These are phyloP conservation scores for Mylabris sibirica DNA, from an alignment of 2,888 invertebrate species.

Conservation along the genomic window DNA sequence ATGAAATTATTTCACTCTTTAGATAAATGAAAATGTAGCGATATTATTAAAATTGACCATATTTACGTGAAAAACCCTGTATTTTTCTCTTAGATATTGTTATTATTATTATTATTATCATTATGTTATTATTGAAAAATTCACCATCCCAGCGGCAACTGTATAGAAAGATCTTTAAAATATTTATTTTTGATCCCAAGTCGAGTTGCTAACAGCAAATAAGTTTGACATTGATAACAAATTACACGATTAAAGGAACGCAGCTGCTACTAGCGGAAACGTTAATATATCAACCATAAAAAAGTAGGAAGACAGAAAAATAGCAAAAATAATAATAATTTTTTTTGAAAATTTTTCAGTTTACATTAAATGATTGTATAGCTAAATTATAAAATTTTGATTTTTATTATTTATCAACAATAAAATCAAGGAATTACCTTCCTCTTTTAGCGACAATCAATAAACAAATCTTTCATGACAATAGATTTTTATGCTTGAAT, in stretches of 20 bases:
- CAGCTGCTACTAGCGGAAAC: slow-evolving; percentile 21
- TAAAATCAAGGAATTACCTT: too few species aligned
- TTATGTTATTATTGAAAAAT: not conserved
- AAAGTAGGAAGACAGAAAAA: not conserved
- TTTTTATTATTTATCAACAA: not conserved
- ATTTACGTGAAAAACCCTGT: too few species aligned
- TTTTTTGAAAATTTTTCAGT: not conserved
- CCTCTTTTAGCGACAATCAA: too few species aligned
- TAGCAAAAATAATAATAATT: not conserved
- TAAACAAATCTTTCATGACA: too few species aligned
- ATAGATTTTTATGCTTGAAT: not conserved
- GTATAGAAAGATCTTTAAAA: not conserved
- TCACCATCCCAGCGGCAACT: not conserved
- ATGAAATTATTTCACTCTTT: too few species aligned
- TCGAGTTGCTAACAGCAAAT: not conserved
- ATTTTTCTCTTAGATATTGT: not conserved
- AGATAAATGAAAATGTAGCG: too few species aligned
- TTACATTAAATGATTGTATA: not conserved
- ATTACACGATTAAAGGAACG: slow-evolving; percentile 17
- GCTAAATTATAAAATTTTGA: not conserved
- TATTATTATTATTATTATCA: not conserved
- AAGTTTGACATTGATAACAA: slow-evolving; percentile 19
- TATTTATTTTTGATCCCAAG: slow-evolving; percentile 3
- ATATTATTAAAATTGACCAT: too few species aligned
- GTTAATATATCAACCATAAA: slow-evolving; percentile 16